These are phyloP conservation scores for Onychostoma macrolepis DNA, from an alignment of 2,113 vertebrate species.

Conservation along the genomic window DNA sequence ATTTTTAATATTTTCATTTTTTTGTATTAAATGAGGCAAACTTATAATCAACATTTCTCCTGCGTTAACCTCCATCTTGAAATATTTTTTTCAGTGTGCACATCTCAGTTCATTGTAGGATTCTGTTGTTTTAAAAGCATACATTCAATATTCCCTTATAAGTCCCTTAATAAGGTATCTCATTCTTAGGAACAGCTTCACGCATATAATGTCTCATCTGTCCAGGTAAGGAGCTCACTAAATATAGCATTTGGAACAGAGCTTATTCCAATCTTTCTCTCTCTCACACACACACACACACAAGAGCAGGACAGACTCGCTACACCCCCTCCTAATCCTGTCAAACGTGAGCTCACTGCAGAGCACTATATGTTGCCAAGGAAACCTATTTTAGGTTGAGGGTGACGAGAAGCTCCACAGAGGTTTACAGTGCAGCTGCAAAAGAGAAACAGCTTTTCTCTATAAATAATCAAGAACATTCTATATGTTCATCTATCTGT, in stretches of 20 bases:
- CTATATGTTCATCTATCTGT: not conserved
- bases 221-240: not conserved
- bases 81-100: no score
- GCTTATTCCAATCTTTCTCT: not conserved
- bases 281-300: not conserved
- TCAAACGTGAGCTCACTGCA: conserved; percentile 56
- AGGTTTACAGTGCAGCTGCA: conserved; percentile 32
- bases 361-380: conserved; percentile 63
- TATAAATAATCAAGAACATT: not conserved
- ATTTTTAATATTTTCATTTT: not conserved
- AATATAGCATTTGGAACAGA: conserved; percentile 5
- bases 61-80: not conserved
- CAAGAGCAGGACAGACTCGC: conserved; percentile 39
- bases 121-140: not conserved
- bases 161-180: not conserved
- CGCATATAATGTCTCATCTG: not conserved
- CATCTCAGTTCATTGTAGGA: not conserved
- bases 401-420: conserved; percentile 19
- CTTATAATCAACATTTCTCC: not conserved
- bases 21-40: not conserved
- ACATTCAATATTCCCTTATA: not conserved
- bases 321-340: conserved; percentile 48
- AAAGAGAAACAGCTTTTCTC: not conserved
- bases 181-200: not conserved
- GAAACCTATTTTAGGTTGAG: conserved; percentile 52